These are phyloP conservation scores for Protonibea diacanthus DNA, from an alignment of 2,797 vertebrate species.

Conservation along the genomic window DNA sequence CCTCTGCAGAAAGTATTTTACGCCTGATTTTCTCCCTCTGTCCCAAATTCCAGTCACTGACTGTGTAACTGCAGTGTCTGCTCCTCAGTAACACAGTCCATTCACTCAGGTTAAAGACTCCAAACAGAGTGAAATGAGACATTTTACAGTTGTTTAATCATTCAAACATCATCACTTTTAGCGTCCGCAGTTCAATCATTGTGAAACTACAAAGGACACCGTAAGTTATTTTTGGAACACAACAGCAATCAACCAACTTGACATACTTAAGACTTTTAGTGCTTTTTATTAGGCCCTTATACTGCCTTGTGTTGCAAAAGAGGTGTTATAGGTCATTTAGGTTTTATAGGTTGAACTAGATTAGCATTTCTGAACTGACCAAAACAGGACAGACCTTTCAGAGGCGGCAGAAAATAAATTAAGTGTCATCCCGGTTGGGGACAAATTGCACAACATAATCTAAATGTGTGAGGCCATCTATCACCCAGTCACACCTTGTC, in stretches of 20 bases:
- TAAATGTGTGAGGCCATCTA: background rate
- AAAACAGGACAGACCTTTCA: constrained; percentile 13
- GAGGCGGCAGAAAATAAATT: background rate
- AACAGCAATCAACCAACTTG: constrained; percentile 32
- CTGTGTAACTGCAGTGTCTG: constrained; percentile 5
- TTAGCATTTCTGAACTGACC: constrained; percentile 24
- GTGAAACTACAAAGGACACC: constrained; percentile 29
- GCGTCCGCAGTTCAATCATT: constrained; percentile 11
- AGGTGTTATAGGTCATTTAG: constrained; percentile 45
- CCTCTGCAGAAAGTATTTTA: constrained; percentile 30
- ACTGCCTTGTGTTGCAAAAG: constrained; percentile 52
- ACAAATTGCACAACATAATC: background rate
- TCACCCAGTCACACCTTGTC: constrained; percentile 1
- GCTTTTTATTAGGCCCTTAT: constrained; percentile 57
- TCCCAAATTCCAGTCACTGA: constrained; percentile 18
- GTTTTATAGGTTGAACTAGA: constrained; percentile 49
- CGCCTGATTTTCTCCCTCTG: constrained; percentile 4
- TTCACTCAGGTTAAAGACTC: constrained; percentile 20
- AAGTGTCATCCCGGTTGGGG: background rate
- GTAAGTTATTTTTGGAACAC: constrained; percentile 33
- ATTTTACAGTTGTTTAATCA: constrained; percentile 39
- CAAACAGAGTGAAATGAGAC: constrained; percentile 9
- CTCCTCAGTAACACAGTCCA: constrained; percentile 11
- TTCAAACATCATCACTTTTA: constrained; percentile 33
- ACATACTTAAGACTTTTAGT: constrained; percentile 50